Base-by-base conservation (phyloP, 2,797 vertebrate genomes). In the Spea hammondii region DNA sequence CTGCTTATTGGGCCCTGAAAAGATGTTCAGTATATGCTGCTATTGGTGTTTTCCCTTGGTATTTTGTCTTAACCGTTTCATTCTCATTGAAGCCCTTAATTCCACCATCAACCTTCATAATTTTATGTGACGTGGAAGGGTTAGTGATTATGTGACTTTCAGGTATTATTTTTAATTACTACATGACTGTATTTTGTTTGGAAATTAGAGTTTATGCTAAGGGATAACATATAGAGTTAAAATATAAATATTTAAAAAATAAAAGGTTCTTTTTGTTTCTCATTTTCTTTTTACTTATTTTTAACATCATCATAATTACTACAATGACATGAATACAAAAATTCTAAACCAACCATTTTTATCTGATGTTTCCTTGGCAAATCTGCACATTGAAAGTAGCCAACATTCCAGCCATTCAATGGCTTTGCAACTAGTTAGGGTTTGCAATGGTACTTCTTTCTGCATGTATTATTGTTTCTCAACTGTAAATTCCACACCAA, bases 11-110 rank as follows among this genome's bases (percentile, higher is more conserved):
- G 46, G 50, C 11, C 12, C 50, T 5, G 48, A 17, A 17, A 6
- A 8, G 47, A 14, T 6, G 12, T 32, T 62, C 8, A 45, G 9
- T 44, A 45, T 32, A 54, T 78, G 70, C 70, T 72, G 70, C 77
- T 72, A 49, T 66, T 65, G 64, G 64, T 46, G 1, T 45, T 78
- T 57, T 53, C 13, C 65, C 7, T 49, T 72, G 49, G 59, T n/a
- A 57, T 57, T 13, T 13, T 57, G 4, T 57, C 9, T 57, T 57
- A 12, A 4, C 5, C 12, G 5, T 57, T 11, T 13, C n/a, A 5
- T 57, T 13, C 59, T 17, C 65, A 17, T 14, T 1, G 13, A 46
- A 50, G 8, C 14, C 48, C 13, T 77, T 62, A 11, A 12, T 65
- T 12, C 5, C 47, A 66, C 5, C 4, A 44, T 47, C 49, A 10